A percentile compares a stretch with the other conserved stretches of the same genome.
Conservation (phyloP, 2,888 invertebrate genomes). For the Xylocampa areola region DNA sequence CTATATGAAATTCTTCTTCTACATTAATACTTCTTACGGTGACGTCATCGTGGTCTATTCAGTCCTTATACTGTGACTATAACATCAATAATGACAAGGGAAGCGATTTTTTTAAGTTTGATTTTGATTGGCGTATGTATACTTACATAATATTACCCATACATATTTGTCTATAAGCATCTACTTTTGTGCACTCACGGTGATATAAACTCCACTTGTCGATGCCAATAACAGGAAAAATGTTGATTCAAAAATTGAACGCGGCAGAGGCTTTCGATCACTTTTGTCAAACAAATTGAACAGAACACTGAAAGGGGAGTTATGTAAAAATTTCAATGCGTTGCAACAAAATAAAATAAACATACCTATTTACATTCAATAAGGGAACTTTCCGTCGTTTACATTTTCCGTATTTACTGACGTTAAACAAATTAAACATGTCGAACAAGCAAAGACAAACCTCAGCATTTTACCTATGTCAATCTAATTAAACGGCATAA, state of each 20-base stretch:
- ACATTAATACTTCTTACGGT: no score
- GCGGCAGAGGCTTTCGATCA: conserved; percentile 38
- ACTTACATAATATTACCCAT: not conserved
- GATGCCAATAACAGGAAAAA: conserved; percentile 42
- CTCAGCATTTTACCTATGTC: no score
- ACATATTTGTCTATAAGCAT: conserved; percentile 18
- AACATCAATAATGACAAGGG: conserved; percentile 12
- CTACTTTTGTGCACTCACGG: no score
- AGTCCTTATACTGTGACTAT: no score
- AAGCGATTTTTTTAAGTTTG: conserved; percentile 25
- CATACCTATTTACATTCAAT: conserved; percentile 22
- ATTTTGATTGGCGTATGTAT: no score
- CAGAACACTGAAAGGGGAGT: conserved; percentile 36
- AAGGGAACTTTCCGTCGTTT: conserved; percentile 23
- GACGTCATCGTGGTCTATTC: no score
- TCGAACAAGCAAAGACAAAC: no score
- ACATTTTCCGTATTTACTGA: conserved; percentile 23
- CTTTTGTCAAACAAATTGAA: conserved; percentile 53
- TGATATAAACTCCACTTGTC: conserved; percentile 42
- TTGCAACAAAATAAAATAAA: conserved; percentile 41
- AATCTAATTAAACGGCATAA: no score
- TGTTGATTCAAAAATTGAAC: conserved; percentile 38
- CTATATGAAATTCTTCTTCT: no score
- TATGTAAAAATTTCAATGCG: conserved; percentile 31
- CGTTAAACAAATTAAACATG: conserved; percentile 23